Evolutionary conservation across 2,113 vertebrate genomes (phyloP).

Genomic region (Mesoclemmys tuberculata): DNA sequence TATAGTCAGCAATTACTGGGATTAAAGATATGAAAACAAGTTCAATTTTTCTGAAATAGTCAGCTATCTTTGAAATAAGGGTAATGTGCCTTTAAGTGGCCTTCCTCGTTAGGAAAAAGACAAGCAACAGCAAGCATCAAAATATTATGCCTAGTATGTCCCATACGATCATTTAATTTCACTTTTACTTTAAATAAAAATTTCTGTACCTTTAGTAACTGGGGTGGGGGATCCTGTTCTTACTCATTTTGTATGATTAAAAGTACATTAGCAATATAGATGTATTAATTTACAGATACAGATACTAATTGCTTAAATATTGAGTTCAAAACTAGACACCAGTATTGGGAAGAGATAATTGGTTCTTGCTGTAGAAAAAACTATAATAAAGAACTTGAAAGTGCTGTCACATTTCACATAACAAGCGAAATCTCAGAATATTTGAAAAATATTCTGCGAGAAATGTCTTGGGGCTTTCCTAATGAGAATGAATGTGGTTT

Average conservation of each 20-base stretch:
- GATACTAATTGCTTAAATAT: conserved; percentile 86
- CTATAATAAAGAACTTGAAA: conserved; percentile 88
- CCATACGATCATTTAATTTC: conserved; percentile 60
- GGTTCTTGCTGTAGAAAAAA: conserved; percentile 78
- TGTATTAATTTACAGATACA: conserved; percentile 84
- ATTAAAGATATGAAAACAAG: conserved; percentile 76
- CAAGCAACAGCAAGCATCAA: conserved; percentile 45
- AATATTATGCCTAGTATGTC: conserved; percentile 50
- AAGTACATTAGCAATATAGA: conserved; percentile 80
- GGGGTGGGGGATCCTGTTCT: conserved; percentile 69
- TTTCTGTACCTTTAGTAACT: conserved; percentile 72
- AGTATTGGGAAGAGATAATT: conserved; percentile 85
- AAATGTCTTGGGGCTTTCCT: conserved; percentile 85
- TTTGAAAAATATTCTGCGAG: conserved; percentile 85
- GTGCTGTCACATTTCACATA: conserved; percentile 85
- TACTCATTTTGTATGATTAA: conserved; percentile 81
- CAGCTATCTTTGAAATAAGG: conserved; percentile 63
- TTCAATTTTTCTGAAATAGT: conserved; percentile 67
- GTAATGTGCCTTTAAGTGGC: conserved; percentile 54
- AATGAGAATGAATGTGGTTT: conserved; percentile 85
- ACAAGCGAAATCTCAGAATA: conserved; percentile 85
- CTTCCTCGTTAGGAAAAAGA: conserved; percentile 47
- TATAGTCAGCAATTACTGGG: conserved; percentile 72
- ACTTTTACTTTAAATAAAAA: conserved; percentile 77
- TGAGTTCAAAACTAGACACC: conserved; percentile 80